Percentiles rank a stretch among this genome's conserved stretches.
Evolutionary conservation across 2,797 vertebrate genomes (phyloP).

Genomic region (Xiphophorus birchmanni): DNA sequence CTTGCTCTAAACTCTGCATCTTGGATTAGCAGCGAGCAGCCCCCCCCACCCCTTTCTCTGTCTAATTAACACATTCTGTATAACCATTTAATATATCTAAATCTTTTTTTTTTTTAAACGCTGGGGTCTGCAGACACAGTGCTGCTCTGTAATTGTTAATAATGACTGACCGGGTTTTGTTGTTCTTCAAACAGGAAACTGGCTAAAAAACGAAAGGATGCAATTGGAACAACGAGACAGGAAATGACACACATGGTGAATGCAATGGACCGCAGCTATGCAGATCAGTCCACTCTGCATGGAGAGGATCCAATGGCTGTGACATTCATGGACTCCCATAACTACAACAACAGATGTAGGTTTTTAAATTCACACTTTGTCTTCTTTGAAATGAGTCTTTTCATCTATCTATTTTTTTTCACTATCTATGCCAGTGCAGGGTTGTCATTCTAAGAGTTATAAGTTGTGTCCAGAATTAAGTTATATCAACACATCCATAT

Average conservation of each 20-base stretch:
- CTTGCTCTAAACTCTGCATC: constrained; percentile 28
- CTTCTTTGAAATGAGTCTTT: background rate
- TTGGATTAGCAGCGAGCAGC: constrained; percentile 57
- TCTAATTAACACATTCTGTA: background rate
- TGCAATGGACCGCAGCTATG: constrained; percentile 97
- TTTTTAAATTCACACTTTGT: constrained; percentile 45
- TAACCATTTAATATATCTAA: background rate
- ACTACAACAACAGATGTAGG: constrained; percentile 98
- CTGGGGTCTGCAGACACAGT: constrained; percentile 55
- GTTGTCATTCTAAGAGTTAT: background rate
- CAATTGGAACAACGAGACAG: constrained; percentile 93
- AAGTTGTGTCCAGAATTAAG: background rate
- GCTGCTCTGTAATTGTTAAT: constrained; percentile 9
- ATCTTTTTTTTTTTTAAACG: background rate
- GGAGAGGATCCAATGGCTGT: constrained; percentile 95
- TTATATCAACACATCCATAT: background rate
- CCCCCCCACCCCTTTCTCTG: background rate
- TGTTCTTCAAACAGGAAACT: constrained; percentile 88
- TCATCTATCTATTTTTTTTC: background rate
- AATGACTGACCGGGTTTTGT: constrained; percentile 40
- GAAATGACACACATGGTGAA: constrained; percentile 99
- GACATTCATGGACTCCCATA: constrained; percentile 98
- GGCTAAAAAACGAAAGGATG: constrained; percentile 98
- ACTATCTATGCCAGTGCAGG: background rate
- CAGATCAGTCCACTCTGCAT: constrained; percentile 96